Evolutionary conservation across 2,797 vertebrate genomes (phyloP), one percentile per base, ranked within the genome.

Genomic region (Zonotrichia albicollis): DNA sequence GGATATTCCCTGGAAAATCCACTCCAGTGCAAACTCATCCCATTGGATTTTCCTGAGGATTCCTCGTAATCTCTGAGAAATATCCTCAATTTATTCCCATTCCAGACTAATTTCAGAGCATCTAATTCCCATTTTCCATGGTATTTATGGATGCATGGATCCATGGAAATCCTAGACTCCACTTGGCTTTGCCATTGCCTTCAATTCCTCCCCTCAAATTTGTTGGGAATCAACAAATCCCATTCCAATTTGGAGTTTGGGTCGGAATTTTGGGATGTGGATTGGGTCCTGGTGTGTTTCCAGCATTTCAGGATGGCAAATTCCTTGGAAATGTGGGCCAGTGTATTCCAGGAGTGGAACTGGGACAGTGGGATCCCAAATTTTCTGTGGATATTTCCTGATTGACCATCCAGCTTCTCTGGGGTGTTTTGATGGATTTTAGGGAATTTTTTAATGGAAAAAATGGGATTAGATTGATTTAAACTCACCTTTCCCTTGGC

Each of bases 291-390:
- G 45, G 27, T 45, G 70, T 81, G 78, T 25, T 40, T 83, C 23
- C 60, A 48, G 25, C 5, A 0, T 8, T 36, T 22, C 12, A 51
- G 43, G 51, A 18, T 42, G 75, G 19, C 17, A 50, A 10, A 77
- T 83, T 74, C 84, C 43, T 87, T 40, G 14, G 73, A 36, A 87
- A 43, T 5, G 1, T 18, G 9, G 58, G 51, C 0, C 19, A 22
- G 13, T 2, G 0, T 10, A 21, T 54, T 27, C 1, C 18, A 25
- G 0, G 11, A 36, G 29, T 3, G 27, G 32, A 19, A 8, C 51
- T 13, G n/a, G 23, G 6, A 3, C 23, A 6, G 5, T 8, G 42
- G 27, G 27, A 29, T 32, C 45, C 53, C 17, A n/a, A 1, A 22
- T 6, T 43, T 71, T 26, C 11, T 5, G 0, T 11, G 15, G 60